Evolutionary conservation across 2,113 vertebrate species (phyloP).

Genomic region (Saccopteryx bilineata): DNA sequence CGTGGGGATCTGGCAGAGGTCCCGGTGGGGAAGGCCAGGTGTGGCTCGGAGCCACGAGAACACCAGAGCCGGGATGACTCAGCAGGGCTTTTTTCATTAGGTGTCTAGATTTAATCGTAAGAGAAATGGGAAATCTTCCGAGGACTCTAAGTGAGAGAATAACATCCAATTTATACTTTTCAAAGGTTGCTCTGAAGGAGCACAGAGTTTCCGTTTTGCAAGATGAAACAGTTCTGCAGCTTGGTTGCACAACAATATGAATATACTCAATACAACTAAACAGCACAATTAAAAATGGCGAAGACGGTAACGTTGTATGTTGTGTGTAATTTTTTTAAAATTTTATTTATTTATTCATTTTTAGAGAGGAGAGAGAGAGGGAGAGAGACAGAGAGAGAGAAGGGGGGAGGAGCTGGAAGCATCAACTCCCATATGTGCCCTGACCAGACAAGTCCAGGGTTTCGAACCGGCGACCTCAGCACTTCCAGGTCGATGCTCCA

Average conservation of each 20-base stretch:
- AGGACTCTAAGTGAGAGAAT: background rate
- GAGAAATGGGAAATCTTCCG: background rate
- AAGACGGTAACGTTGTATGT: background rate
- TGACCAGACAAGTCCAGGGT: background rate
- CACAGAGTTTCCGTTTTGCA: background rate
- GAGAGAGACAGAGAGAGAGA: too few species aligned
- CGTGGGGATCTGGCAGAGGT: too few species aligned
- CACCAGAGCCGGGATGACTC: background rate
- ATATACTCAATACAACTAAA: background rate
- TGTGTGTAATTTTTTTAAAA: too few species aligned
- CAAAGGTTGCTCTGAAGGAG: background rate
- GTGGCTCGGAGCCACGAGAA: background rate
- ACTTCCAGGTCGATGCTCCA: background rate
- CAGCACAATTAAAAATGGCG: background rate
- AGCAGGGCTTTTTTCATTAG: background rate
- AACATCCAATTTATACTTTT: background rate
- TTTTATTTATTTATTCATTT: too few species aligned
- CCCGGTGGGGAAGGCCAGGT: background rate
- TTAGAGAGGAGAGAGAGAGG: too few species aligned
- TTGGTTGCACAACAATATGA: too few species aligned
- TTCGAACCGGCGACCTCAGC: background rate
- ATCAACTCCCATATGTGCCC: background rate
- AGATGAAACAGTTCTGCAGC: background rate
- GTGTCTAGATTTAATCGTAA: background rate
- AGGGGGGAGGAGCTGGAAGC: too few species aligned